Base-by-base conservation (phyloP, 92 coral and sea anemone genomes). In the Zoanthus sociatus region DNA sequence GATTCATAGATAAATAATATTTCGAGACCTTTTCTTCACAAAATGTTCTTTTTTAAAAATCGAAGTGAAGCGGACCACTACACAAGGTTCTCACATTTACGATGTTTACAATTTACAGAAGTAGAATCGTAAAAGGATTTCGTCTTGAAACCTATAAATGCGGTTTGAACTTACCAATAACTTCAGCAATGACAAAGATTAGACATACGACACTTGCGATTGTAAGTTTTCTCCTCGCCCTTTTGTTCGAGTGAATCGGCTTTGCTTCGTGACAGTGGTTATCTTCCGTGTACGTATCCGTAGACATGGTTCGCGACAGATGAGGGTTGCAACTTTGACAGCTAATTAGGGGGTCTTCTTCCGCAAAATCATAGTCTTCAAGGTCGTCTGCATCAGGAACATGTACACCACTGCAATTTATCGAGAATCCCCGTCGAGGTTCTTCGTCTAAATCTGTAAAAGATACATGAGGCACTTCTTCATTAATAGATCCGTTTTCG, bases 151-250 rank as follows among this genome's bases (percentile, higher is more conserved):
- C 4, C 16, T 54, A 15, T 44, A 63, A 17, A 3, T n/a, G 69
- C 32, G 32, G 33, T 69, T 9, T 8, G 13, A 46, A 84, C 99
- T 93, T 84, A 97, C 99, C 99, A 12, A 97, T 67, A 5, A 88
- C 98, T 81, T 97, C 99, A 18, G 97, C 98, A 73, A 97, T 77
- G 76, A 94, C 99, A 86, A 97, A 97, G 17, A 97, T 71, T 73
- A 97, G 78, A 71, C 99, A 97, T 12, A 97, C 96, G 64, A 87
- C 71, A 88, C 99, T 97, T 4, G 99, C 99, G 63, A 95, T 78
- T 21, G 95, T 78, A 1, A 97, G 94, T 70, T 97, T 97, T 70
- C 93, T 87, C 82, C 98, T 86, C 3, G 99, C 98, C 33, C 83
- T 95, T 83, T 89, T 92, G 92, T 92, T 97, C 17, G 99, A 95